Conservation (phyloP, 2,888 invertebrate species). For the Onchidella celtica region DNA sequence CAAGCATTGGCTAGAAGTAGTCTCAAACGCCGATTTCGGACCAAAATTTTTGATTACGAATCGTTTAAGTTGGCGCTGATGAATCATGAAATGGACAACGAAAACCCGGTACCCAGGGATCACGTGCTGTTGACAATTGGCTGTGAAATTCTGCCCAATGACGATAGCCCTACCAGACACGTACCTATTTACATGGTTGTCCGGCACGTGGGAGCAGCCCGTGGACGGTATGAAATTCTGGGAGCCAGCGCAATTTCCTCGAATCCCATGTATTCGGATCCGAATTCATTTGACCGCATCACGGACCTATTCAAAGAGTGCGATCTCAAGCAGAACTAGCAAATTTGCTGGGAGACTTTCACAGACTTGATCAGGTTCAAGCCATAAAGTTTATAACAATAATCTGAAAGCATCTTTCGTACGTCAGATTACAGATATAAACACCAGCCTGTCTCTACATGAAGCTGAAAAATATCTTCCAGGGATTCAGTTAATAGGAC, state of each 20-base stretch:
- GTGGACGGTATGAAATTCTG: background rate
- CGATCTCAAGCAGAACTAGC: background rate
- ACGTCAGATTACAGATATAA: no score
- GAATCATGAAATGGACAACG: background rate
- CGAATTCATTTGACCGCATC: constrained; percentile 12
- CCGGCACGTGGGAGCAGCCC: background rate
- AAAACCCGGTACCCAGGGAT: background rate
- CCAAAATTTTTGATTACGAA: constrained; percentile 5
- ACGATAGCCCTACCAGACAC: background rate
- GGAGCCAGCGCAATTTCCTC: constrained; percentile 13
- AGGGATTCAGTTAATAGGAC: no score
- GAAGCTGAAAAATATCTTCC: no score
- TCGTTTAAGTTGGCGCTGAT: background rate
- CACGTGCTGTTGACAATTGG: constrained; percentile 7
- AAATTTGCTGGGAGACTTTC: background rate
- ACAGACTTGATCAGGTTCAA: no score
- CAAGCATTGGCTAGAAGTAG: background rate
- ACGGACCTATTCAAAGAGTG: background rate
- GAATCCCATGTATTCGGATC: constrained; percentile 20
- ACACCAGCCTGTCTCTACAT: no score
- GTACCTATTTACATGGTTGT: constrained; percentile 10
- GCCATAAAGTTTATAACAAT: no score
- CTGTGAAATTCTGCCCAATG: constrained; percentile 20
- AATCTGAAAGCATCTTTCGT: no score
- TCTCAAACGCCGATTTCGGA: background rate